Conservation (phyloP, 2,113 vertebrate species). For the Uria aalge region DNA sequence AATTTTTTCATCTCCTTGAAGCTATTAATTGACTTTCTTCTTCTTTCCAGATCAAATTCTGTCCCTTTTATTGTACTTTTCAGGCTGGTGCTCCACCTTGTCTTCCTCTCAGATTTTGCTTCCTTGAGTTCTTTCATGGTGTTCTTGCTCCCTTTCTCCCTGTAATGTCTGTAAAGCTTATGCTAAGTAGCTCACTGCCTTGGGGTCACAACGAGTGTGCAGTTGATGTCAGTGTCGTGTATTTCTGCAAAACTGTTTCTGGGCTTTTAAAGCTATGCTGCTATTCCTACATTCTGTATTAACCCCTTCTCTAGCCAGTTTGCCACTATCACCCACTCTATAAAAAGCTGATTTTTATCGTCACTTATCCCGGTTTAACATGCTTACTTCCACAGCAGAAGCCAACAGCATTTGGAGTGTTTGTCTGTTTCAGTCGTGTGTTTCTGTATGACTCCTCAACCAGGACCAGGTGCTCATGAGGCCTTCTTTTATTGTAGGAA, state of each 20-base stretch:
- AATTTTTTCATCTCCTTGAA: background rate
- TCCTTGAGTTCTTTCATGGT: background rate
- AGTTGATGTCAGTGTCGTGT: background rate
- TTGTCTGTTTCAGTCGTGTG: background rate
- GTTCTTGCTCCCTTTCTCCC: background rate
- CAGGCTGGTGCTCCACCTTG: background rate
- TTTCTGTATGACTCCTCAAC: background rate
- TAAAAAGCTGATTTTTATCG: background rate
- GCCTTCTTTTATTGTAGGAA: slow-evolving; percentile 76
- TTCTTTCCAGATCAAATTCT: background rate
- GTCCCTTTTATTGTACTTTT: background rate
- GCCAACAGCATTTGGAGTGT: background rate
- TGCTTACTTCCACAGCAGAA: background rate
- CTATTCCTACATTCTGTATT: background rate
- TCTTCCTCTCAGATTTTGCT: background rate
- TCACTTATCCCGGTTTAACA: background rate
- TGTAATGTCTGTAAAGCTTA: background rate
- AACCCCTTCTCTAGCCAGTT: background rate
- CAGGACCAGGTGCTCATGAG: background rate
- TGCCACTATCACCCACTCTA: background rate
- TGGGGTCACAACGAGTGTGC: background rate
- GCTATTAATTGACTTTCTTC: background rate
- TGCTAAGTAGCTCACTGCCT: background rate
- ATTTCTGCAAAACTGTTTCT: background rate
- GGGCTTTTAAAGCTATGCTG: background rate